These are phyloP conservation scores for Nineta flava DNA, from an alignment of 2,888 invertebrate genomes.

Conservation along the genomic window DNA sequence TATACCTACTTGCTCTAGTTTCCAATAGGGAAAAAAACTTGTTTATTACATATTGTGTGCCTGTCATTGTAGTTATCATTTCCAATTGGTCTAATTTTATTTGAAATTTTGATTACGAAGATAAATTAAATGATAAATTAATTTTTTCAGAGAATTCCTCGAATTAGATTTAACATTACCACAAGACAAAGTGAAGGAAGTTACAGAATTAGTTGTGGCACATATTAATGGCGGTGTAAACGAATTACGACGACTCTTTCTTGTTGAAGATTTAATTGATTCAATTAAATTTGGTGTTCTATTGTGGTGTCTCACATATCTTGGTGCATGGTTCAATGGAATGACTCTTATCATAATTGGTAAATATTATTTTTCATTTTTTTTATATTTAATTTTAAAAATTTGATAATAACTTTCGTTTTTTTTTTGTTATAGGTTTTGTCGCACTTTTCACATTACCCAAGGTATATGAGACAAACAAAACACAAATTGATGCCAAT, in stretches of 20 bases:
- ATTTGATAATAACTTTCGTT: constrained; percentile 8
- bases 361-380: constrained; percentile 29
- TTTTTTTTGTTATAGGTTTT: constrained; percentile 49
- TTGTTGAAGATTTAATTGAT: constrained; percentile 94
- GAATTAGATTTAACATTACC: constrained; percentile 77
- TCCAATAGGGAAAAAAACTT: too few relatives aligned
- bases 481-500: constrained; percentile 83
- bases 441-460: constrained; percentile 89
- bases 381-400: neutral
- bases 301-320: constrained; percentile 92
- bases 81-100: too few relatives aligned
- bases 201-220: constrained; percentile 72
- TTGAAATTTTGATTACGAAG: too few relatives aligned
- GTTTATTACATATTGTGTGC: too few relatives aligned
- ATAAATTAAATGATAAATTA: constrained; percentile 6
- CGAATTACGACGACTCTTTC: constrained; percentile 82
- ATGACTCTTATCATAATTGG: constrained; percentile 95
- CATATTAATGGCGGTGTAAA: constrained; percentile 68
- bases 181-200: constrained; percentile 79
- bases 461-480: constrained; percentile 91
- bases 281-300: constrained; percentile 88
- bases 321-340: constrained; percentile 98
- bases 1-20: too few relatives aligned
- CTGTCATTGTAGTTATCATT: too few relatives aligned
- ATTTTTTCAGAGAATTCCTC: constrained; percentile 51